Conservation (phyloP, 2,113 vertebrate genomes). For the Channa maculata region DNA sequence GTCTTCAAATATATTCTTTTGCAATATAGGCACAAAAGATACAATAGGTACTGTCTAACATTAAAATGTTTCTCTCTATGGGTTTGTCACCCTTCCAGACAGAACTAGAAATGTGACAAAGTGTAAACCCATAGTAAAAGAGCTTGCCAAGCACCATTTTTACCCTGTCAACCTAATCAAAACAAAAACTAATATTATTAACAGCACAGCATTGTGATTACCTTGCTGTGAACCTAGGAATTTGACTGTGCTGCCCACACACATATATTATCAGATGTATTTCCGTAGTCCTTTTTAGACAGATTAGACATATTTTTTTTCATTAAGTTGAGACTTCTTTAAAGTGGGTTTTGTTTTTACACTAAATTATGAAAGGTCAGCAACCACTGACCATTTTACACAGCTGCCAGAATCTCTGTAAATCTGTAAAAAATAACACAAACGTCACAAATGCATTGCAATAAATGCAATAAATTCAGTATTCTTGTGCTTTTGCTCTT, state of each 20-base stretch:
- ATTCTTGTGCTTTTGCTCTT: too few relatives aligned
- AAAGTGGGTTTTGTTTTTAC: too few relatives aligned
- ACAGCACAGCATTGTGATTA: conserved; percentile 30
- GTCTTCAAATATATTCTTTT: conserved; percentile 20
- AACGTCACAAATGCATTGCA: too few relatives aligned
- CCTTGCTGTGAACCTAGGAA: background rate
- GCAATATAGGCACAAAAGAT: conserved; percentile 27
- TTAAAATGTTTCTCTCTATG: conserved; percentile 24
- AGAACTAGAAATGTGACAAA: conserved; percentile 19
- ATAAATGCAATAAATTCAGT: too few relatives aligned
- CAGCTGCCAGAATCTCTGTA: too few relatives aligned
- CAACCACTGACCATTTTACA: too few relatives aligned
- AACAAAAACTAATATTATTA: conserved; percentile 45
- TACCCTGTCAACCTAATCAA: conserved; percentile 33
- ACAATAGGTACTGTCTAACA: conserved; percentile 11
- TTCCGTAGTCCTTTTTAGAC: too few relatives aligned
- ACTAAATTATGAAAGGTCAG: too few relatives aligned
- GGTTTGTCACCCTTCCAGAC: conserved; percentile 30
- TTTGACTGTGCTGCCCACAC: conserved; percentile 6
- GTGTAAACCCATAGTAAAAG: conserved; percentile 30
- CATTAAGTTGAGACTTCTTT: too few relatives aligned
- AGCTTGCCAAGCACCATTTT: conserved; percentile 40
- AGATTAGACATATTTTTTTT: too few relatives aligned
- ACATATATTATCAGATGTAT: conserved; percentile 5
- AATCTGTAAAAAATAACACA: too few relatives aligned